These are phyloP conservation scores for Thripadectes ignobilis DNA, from an alignment of 2,797 vertebrate species.

Conservation along the genomic window DNA sequence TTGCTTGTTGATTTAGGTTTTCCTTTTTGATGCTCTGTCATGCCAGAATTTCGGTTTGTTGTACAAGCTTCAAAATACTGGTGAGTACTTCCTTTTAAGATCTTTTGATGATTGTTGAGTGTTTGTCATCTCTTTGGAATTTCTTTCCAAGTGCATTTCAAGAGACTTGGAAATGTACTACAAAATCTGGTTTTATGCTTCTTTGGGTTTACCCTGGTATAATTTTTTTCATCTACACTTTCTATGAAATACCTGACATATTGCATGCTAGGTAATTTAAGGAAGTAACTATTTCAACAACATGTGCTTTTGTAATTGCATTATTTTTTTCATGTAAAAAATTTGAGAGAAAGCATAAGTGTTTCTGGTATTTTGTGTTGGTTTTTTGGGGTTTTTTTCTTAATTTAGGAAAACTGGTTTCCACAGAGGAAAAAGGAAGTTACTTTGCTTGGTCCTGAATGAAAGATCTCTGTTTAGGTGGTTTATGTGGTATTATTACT, in stretches of 20 bases:
- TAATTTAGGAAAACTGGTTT: neutral
- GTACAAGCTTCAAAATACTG: neutral
- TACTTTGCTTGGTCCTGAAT: neutral
- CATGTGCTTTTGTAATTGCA: neutral
- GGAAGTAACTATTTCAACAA: neutral
- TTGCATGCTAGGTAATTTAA: neutral
- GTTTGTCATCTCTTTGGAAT: neutral
- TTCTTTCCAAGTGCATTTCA: neutral
- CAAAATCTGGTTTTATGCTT: neutral
- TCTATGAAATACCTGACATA: neutral
- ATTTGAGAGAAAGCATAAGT: neutral
- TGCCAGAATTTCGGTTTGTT: neutral
- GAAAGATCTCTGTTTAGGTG: neutral
- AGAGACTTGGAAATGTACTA: neutral
- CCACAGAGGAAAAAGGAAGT: neutral
- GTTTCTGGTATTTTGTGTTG: neutral
- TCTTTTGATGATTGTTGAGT: fast-evolving
- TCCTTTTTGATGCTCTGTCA: neutral
- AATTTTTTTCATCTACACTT: neutral
- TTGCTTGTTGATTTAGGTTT: neutral
- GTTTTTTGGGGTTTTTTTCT: too few species aligned
- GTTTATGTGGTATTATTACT: neutral
- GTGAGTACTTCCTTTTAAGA: neutral
- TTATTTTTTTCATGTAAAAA: neutral
- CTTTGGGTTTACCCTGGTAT: neutral